Conservation (phyloP, 2,888 invertebrate species). For the Aspidiotus rigidus region DNA sequence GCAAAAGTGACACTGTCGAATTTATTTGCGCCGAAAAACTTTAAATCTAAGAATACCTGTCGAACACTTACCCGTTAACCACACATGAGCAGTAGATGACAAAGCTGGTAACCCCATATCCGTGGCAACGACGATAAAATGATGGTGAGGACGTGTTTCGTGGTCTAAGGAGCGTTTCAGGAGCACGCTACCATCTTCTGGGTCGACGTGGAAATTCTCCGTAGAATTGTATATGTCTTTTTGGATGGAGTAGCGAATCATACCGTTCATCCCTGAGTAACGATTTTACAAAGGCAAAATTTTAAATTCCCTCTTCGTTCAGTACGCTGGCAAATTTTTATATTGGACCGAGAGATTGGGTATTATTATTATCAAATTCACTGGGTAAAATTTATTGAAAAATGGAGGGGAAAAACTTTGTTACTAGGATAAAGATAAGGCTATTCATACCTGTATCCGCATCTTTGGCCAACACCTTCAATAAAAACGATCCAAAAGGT, state of each 20-base stretch:
- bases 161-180: conserved; percentile 72
- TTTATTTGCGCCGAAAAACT: conserved; percentile 54
- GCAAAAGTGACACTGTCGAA: not conserved
- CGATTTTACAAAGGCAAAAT: not conserved
- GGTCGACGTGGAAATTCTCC: conserved; percentile 67
- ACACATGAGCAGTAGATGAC: conserved; percentile 70
- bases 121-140: conserved; percentile 67
- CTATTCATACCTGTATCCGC: conserved; percentile 56
- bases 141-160: conserved; percentile 62
- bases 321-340: too few relatives aligned
- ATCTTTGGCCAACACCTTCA: conserved; percentile 65
- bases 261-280: conserved; percentile 30
- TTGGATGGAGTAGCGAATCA: conserved; percentile 58
- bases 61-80: conserved; percentile 55
- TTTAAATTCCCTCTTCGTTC: too few relatives aligned
- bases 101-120: conserved; percentile 78
- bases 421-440: too few relatives aligned
- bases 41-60: too few relatives aligned
- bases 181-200: conserved; percentile 64
- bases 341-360: too few relatives aligned
- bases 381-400: too few relatives aligned
- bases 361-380: too few relatives aligned
- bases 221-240: conserved; percentile 52
- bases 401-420: too few relatives aligned
- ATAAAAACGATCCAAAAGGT: conserved; percentile 60